These are phyloP conservation scores for Osedax frankpressi DNA, from an alignment of 2,888 invertebrate species.

Conservation along the genomic window DNA sequence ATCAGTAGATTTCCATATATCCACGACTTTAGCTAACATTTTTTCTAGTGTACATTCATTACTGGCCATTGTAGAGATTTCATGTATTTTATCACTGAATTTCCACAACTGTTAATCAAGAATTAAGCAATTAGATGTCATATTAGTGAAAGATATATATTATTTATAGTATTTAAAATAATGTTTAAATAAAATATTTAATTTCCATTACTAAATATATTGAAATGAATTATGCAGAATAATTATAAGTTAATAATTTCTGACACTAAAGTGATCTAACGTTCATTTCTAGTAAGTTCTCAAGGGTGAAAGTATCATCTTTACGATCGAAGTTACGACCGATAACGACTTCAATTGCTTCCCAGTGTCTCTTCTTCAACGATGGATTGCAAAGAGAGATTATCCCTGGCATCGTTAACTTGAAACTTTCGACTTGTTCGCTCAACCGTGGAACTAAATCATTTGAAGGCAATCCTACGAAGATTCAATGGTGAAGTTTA, in stretches of 20 bases:
- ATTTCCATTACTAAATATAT: too few species aligned
- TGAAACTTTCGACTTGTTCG: slow-evolving; percentile 43
- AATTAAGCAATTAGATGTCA: too few species aligned
- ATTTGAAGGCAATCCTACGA: slow-evolving; percentile 42
- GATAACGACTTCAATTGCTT: slow-evolving; percentile 40
- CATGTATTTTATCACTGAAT: slow-evolving; percentile 44
- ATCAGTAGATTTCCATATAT: slow-evolving; percentile 41
- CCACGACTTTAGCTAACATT: slow-evolving; percentile 45
- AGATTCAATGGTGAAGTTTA: too few species aligned
- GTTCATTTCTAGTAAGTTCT: slow-evolving; percentile 44
- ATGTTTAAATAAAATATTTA: too few species aligned
- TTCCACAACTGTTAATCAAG: slow-evolving; percentile 41
- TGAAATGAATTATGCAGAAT: too few species aligned
- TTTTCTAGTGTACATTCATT: slow-evolving; percentile 45
- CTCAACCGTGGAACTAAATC: slow-evolving; percentile 43
- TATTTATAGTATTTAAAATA: too few species aligned
- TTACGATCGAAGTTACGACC: slow-evolving; percentile 36
- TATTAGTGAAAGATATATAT: too few species aligned
- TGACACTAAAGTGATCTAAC: too few species aligned
- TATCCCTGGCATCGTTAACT: slow-evolving; percentile 45
- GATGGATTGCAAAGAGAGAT: slow-evolving; percentile 43
- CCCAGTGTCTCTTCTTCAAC: slow-evolving; percentile 43
- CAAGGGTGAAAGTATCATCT: slow-evolving; percentile 42
- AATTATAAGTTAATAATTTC: too few species aligned
- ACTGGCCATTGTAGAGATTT: slow-evolving; percentile 44